A percentile compares a stretch with the other conserved stretches of the same genome.
phyloP scores from a whole-genome alignment of 2,113 vertebrate genomes.

The Perccottus glenii region DNA sequence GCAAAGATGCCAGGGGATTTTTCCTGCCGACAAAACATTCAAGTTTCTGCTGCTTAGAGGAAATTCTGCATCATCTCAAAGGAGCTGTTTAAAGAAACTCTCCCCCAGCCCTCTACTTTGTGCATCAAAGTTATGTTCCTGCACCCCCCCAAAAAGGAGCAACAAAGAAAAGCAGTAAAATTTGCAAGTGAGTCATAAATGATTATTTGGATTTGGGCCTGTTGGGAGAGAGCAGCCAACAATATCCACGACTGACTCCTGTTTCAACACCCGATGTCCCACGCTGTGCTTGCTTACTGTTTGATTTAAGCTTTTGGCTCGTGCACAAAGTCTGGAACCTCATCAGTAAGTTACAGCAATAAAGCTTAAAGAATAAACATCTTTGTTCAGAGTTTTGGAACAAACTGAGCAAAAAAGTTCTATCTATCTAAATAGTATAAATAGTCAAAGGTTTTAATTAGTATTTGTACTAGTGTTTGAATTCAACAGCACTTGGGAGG shows the following conservation, averaged over 20 bases:
- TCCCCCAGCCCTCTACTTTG: neutral
- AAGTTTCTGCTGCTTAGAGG: conserved; percentile 33
- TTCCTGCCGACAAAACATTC: conserved; percentile 45
- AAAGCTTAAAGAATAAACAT: neutral
- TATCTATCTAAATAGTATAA: too few species aligned
- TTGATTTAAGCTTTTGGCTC: conserved; percentile 22
- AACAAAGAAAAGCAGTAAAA: conserved; percentile 39
- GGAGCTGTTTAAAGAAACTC: conserved; percentile 42
- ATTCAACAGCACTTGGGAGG: neutral
- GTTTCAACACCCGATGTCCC: conserved; percentile 7
- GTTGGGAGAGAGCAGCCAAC: conserved; percentile 24
- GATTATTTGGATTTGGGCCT: conserved; percentile 21
- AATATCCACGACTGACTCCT: conserved; percentile 15
- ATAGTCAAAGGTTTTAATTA: too few species aligned
- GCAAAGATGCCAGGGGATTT: conserved; percentile 42
- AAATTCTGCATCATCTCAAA: conserved; percentile 42
- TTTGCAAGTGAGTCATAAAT: conserved; percentile 31
- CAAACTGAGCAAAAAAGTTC: neutral
- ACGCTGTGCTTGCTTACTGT: conserved; percentile 16
- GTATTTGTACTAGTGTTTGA: neutral
- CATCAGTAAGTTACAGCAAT: conserved; percentile 7
- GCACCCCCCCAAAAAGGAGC: conserved; percentile 17
- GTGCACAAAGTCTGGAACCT: conserved; percentile 10
- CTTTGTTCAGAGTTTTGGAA: conserved; percentile 13
- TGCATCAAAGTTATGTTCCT: conserved; percentile 7